phyloP scores from a whole-genome alignment of 2,113 vertebrate species.

The Cochlearius cochlearius region DNA sequence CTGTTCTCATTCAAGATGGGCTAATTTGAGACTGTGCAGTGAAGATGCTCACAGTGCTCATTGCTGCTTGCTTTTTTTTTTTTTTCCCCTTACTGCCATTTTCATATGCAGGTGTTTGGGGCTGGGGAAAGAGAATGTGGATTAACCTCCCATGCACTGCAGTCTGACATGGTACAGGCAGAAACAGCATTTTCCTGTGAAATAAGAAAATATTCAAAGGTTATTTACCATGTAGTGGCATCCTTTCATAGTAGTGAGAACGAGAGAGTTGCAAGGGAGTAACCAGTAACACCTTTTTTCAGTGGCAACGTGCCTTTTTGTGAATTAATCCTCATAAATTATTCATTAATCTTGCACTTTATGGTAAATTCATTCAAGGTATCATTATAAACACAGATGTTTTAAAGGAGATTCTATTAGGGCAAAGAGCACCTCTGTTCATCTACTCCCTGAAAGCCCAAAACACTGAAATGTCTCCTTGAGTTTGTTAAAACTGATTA shows the following conservation, averaged over 20 bases:
- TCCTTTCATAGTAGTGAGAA: neutral
- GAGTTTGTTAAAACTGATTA: neutral
- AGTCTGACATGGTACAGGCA: neutral
- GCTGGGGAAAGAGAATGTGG: neutral
- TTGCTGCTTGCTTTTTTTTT: neutral
- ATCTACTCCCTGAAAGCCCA: neutral
- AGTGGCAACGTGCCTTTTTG: neutral
- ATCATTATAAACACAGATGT: neutral
- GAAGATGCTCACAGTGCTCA: neutral
- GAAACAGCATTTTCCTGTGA: neutral
- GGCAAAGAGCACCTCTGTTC: neutral
- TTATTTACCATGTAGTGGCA: neutral
- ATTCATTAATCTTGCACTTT: neutral
- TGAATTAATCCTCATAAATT: neutral
- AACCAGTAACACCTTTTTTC: neutral
- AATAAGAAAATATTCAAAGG: neutral
- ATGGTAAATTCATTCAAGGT: neutral
- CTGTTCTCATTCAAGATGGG: neutral
- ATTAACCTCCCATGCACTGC: neutral
- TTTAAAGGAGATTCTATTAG: neutral
- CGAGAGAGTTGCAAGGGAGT: neutral
- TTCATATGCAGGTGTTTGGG: neutral
- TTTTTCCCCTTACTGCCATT: neutral
- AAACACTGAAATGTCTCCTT: neutral
- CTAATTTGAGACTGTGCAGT: neutral